Evolutionary conservation across 2,113 vertebrate species (phyloP).

Genomic region (Fregata magnificens): DNA sequence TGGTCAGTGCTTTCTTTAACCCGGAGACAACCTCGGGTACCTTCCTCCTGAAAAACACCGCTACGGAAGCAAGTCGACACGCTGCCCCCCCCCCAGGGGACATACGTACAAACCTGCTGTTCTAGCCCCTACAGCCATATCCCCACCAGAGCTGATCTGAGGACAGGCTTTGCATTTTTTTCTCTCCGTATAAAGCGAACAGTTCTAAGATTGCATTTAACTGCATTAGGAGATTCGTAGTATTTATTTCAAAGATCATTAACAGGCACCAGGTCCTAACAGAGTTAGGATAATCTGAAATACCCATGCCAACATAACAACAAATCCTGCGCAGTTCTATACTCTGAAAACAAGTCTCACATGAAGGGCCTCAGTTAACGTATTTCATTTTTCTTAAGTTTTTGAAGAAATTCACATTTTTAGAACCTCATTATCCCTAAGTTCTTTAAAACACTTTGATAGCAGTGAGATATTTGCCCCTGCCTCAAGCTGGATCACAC

Average conservation of each 20-base stretch:
- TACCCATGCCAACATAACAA: background rate
- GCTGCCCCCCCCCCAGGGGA: no score
- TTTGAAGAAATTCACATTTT: background rate
- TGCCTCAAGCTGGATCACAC: background rate
- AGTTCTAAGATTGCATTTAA: background rate
- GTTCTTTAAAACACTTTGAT: background rate
- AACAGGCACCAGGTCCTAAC: no score
- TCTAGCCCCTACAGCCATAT: background rate
- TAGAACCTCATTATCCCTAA: background rate
- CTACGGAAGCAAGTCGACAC: rapidly evolving
- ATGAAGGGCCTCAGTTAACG: rapidly evolving
- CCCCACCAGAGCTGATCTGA: rapidly evolving
- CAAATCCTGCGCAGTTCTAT: background rate
- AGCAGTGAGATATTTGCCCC: background rate
- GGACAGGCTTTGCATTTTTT: background rate
- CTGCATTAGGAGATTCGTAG: background rate
- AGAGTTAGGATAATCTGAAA: background rate
- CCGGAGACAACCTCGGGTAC: background rate
- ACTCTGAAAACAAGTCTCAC: no score
- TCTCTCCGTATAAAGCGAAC: background rate
- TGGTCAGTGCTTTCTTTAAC: no score
- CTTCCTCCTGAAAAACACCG: background rate
- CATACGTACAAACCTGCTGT: rapidly evolving
- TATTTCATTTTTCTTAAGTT: background rate
- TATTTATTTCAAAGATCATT: no score